Percentiles rank a stretch among this genome's conserved stretches.
Conservation (phyloP, 2,113 vertebrate genomes). For the Hassar affinis region DNA sequence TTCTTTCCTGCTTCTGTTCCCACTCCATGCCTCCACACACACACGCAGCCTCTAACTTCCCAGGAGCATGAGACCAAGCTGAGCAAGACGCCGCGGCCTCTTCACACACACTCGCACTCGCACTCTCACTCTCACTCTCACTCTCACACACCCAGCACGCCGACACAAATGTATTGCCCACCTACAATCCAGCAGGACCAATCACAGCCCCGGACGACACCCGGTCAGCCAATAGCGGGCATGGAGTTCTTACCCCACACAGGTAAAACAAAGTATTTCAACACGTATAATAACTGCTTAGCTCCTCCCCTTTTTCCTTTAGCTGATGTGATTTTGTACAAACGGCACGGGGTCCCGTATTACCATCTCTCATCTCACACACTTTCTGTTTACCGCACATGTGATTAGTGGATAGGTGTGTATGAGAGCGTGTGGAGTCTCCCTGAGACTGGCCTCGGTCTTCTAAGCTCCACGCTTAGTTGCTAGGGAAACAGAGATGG, state of each 20-base stretch:
- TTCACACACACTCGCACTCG: conserved; percentile 29
- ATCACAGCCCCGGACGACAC: conserved; percentile 58
- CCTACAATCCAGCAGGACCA: conserved; percentile 40
- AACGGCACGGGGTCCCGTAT: background rate
- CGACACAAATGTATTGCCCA: conserved; percentile 39
- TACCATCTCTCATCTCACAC: background rate
- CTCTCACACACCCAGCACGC: conserved; percentile 29
- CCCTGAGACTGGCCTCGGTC: conserved; percentile 61
- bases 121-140: conserved; percentile 33
- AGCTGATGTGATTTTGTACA: background rate
- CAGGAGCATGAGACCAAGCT: conserved; percentile 71
- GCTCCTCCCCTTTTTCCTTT: background rate
- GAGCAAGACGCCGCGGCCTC: conserved; percentile 68
- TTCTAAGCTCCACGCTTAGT: conserved; percentile 68
- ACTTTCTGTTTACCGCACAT: background rate
- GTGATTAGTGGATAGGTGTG: background rate
- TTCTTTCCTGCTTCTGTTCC: conserved; percentile 81
- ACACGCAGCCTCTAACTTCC: conserved; percentile 59
- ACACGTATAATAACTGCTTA: background rate
- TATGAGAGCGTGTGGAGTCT: conserved; percentile 25
- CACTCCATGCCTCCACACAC: conserved; percentile 63
- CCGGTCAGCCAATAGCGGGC: conserved; percentile 55
- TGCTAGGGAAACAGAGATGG: conserved; percentile 76
- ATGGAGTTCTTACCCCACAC: conserved; percentile 67
- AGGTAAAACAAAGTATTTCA: conserved; percentile 57